Evolutionary conservation across 2,113 vertebrate genomes (phyloP).

Genomic region (Menura novaehollandiae): DNA sequence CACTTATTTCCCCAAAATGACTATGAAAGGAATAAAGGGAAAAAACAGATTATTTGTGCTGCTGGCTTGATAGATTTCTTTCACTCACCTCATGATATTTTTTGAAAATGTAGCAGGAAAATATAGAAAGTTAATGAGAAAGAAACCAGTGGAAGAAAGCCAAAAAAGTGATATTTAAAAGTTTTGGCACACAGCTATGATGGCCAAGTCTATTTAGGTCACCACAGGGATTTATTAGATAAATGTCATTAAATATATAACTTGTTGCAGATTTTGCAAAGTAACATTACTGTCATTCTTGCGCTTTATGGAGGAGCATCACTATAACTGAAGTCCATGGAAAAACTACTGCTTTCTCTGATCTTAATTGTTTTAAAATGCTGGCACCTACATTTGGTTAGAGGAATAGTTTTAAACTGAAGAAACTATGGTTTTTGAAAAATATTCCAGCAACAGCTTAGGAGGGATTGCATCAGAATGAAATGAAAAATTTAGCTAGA

Average conservation of each 20-base stretch:
- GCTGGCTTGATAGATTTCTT: neutral
- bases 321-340: neutral
- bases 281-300: neutral
- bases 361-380: neutral
- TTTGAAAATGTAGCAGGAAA: neutral
- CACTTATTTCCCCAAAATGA: neutral
- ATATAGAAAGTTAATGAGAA: neutral
- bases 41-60: constrained; percentile 29
- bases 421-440: neutral
- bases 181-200: neutral
- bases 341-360: neutral
- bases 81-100: neutral
- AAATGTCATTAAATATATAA: neutral
- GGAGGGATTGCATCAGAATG: neutral
- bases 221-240: neutral
- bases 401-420: neutral
- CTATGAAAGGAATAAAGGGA: constrained; percentile 12
- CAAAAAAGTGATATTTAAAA: neutral
- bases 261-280: neutral
- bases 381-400: neutral
- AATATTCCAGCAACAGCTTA: neutral
- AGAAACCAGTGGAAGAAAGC: neutral
- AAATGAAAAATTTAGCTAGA: neutral
- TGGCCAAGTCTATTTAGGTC: neutral
- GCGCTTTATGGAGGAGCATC: neutral